Base-by-base conservation (phyloP, 2,888 invertebrate species). In the Pyrrhosoma nymphula region DNA sequence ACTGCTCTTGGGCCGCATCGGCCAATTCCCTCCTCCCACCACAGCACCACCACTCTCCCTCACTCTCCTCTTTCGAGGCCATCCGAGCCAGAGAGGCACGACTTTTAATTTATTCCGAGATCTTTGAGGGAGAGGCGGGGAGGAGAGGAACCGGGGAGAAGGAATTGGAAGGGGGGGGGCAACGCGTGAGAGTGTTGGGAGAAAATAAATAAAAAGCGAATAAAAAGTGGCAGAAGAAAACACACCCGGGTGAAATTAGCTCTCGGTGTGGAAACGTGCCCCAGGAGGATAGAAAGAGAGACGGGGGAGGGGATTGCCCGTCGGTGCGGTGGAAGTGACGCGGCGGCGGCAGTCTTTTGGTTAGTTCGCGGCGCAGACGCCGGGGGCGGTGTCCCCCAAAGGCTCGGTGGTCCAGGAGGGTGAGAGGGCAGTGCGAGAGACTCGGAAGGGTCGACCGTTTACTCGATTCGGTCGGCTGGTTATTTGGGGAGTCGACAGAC, bases 51-150 rank as follows among this genome's bases (percentile, higher is more conserved):
- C 60, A 18, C 60, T 20, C 60, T 60, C 69, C 23, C n/a, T 23
- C 26, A n/a, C n/a, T n/a, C 26, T 26, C 2, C 82, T 18, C 82
- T 82, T 35, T 82, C 82, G 82, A 82, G 82, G 82, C 35, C 82
- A 16, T 35, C 82, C 82, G 23, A 14, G 82, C 82, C 23, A 14
- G 47, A 47, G 47, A 26, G 30, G 35, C 18, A 35, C 82, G 3
- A 3, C 35, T 82, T 82, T 82, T 82, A 82, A 82, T 82, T 82
- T 82, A 82, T 82, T 82, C 82, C 82, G 82, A 82, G 23, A 8
- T 82, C 35, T 18, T 82, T 26, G 30, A 16, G 82, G 1, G 35
- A 16, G 82, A 18, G 82, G 6, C 2, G 35, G 82, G 16, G 4
- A 26, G 35, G 23, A 4, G 12, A 26, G 69, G n/a, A 12, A 12